These are phyloP conservation scores for Scylla paramamosain DNA, from an alignment of 1,140 invertebrate species.

Conservation along the genomic window DNA sequence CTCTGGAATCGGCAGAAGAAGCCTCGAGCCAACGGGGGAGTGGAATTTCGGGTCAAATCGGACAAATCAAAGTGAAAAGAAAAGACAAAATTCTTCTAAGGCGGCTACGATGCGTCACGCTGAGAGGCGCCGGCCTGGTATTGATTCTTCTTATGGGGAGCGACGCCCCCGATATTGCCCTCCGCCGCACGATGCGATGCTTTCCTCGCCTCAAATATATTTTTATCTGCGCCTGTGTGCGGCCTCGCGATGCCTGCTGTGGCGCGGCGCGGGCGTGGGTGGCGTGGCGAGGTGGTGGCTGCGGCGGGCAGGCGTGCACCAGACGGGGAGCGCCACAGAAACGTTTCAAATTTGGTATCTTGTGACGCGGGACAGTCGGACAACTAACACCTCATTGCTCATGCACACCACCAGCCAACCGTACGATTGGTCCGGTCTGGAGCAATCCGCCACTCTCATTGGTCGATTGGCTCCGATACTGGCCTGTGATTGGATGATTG, in stretches of 20 bases:
- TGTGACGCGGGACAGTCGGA: slow-evolving; percentile 72
- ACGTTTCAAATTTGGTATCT: slow-evolving; percentile 67
- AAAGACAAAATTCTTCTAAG: slow-evolving; percentile 72
- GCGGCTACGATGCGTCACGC: slow-evolving; percentile 72
- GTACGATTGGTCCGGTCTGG: slow-evolving; percentile 73
- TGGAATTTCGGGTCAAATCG: slow-evolving; percentile 53
- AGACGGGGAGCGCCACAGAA: slow-evolving; percentile 22
- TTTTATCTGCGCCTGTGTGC: slow-evolving; percentile 63
- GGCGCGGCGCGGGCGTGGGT: neutral
- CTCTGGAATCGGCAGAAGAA: neutral
- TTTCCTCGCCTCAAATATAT: slow-evolving; percentile 68
- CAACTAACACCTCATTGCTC: slow-evolving; percentile 75
- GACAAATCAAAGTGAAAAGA: slow-evolving; percentile 75
- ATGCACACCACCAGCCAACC: slow-evolving; percentile 74
- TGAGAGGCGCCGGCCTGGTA: slow-evolving; percentile 75
- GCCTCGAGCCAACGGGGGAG: neutral
- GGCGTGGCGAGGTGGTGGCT: neutral
- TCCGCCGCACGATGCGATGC: slow-evolving; percentile 71
- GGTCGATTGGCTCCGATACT: slow-evolving; percentile 75
- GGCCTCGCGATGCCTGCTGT: neutral
- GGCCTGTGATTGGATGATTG: slow-evolving; percentile 71
- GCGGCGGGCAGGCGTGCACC: neutral
- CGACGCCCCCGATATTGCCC: slow-evolving; percentile 74
- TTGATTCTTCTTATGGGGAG: slow-evolving; percentile 76
- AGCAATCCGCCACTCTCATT: slow-evolving; percentile 74